phyloP scores from a whole-genome alignment of 2,797 vertebrate species.

The Sebastes ruberrimus region DNA sequence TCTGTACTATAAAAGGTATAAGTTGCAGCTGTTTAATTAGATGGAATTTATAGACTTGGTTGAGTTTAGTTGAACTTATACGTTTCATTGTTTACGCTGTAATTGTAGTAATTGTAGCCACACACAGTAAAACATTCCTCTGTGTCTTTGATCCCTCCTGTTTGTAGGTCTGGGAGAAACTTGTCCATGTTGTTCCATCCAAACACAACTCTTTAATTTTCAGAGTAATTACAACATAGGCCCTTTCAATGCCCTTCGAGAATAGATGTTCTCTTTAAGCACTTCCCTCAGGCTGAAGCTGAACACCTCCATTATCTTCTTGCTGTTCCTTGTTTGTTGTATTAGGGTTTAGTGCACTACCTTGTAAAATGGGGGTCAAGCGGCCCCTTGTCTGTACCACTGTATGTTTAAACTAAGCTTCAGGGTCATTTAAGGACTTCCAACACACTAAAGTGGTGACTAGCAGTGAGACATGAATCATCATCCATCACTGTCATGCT shows the following conservation, averaged over 20 bases:
- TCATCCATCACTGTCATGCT: constrained; percentile 6
- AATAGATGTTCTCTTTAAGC: background rate
- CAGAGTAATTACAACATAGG: background rate
- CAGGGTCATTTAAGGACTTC: background rate
- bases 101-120: background rate
- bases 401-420: background rate
- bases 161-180: background rate
- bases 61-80: background rate
- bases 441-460: background rate
- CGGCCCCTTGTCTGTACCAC: background rate
- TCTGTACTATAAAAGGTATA: background rate
- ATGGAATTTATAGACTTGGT: background rate
- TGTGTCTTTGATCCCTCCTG: constrained; percentile 1
- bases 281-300: background rate
- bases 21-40: background rate
- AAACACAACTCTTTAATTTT: constrained; percentile 23
- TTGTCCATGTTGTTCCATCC: background rate
- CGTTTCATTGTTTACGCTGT: background rate
- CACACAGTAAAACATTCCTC: background rate
- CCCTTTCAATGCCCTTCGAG: background rate
- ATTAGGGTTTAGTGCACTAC: background rate
- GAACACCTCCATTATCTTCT: background rate
- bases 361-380: background rate
- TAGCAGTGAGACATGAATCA: constrained; percentile 3
- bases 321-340: background rate